Percentiles rank a stretch among this genome's conserved stretches.
These are phyloP conservation scores for Ptychodera flava DNA, from an alignment of 35 echinoderm and acorn worm genomes.

Conservation along the genomic window DNA sequence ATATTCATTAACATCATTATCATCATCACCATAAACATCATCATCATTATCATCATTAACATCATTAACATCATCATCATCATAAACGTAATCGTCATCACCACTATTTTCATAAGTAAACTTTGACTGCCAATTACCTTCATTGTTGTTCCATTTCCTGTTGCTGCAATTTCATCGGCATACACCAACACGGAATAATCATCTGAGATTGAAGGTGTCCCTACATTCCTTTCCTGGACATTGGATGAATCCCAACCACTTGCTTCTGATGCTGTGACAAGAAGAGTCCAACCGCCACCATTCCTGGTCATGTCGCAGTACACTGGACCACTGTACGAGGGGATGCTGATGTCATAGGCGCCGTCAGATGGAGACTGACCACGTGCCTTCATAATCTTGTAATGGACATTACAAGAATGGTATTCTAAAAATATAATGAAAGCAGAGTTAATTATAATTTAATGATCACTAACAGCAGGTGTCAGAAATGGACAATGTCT, in stretches of 20 bases:
- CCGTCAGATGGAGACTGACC: constrained; percentile 32
- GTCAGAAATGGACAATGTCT: too few relatives aligned
- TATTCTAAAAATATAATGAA: constrained; percentile 30
- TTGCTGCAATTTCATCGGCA: constrained; percentile 42
- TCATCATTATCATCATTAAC: too few relatives aligned
- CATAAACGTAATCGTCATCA: too few relatives aligned
- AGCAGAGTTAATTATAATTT: too few relatives aligned
- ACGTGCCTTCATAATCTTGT: constrained; percentile 25
- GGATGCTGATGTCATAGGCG: constrained; percentile 38
- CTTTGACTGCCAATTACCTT: too few relatives aligned
- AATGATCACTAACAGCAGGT: too few relatives aligned
- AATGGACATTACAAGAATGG: constrained; percentile 45
- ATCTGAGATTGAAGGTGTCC: constrained; percentile 28
- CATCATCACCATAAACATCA: too few relatives aligned
- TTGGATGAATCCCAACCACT: constrained; percentile 37
- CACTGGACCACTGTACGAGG: constrained; percentile 2
- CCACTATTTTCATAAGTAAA: too few relatives aligned
- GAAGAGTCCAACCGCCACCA: constrained; percentile 72
- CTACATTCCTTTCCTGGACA: constrained; percentile 17
- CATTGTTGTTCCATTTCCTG: constrained; percentile 31
- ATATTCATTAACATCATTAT: too few relatives aligned
- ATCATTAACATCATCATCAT: too few relatives aligned
- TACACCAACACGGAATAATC: constrained; percentile 73
- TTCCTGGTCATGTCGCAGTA: constrained; percentile 77
- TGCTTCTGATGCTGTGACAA: constrained; percentile 41